phyloP scores from a whole-genome alignment of 1,140 invertebrate genomes.

The Drosophila cardini region DNA sequence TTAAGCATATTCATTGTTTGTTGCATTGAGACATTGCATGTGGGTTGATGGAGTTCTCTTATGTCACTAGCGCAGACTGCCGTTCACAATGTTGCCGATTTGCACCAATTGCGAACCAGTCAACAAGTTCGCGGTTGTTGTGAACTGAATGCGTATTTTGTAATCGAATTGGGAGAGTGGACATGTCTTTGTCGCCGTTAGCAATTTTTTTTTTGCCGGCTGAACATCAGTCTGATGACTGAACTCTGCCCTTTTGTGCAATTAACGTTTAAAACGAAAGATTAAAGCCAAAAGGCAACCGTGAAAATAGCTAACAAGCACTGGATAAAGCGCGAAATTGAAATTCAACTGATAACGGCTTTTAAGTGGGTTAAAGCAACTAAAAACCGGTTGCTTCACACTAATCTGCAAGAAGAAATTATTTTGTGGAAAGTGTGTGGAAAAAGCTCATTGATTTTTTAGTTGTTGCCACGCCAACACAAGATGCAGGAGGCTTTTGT shows the following conservation, averaged over 20 bases:
- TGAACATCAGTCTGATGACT: slow-evolving; percentile 29
- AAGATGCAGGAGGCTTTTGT: slow-evolving; percentile 87
- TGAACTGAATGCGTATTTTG: background rate
- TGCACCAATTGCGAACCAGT: background rate
- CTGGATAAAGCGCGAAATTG: slow-evolving; percentile 36
- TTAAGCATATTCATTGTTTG: no score
- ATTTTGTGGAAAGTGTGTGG: slow-evolving; percentile 16
- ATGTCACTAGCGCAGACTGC: no score
- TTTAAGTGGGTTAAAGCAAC: slow-evolving; percentile 4
- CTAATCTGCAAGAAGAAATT: background rate
- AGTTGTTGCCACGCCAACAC: slow-evolving; percentile 65
- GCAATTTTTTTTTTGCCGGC: slow-evolving; percentile 39
- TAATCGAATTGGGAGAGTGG: slow-evolving; percentile 24
- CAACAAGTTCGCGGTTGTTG: background rate
- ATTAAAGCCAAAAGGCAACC: slow-evolving; percentile 26
- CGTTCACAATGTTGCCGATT: no score
- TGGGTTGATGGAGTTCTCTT: no score
- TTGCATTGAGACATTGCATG: no score
- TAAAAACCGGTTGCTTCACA: slow-evolving; percentile 63
- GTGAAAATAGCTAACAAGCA: slow-evolving; percentile 5
- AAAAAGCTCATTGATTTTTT: slow-evolving; percentile 56
- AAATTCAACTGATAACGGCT: slow-evolving; percentile 32
- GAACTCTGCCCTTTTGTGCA: slow-evolving; percentile 62
- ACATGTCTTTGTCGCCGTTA: slow-evolving; percentile 17
- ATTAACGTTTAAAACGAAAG: slow-evolving; percentile 12